Conservation (phyloP, 2,797 vertebrate genomes). For the Chaetophractus vellerosus region DNA sequence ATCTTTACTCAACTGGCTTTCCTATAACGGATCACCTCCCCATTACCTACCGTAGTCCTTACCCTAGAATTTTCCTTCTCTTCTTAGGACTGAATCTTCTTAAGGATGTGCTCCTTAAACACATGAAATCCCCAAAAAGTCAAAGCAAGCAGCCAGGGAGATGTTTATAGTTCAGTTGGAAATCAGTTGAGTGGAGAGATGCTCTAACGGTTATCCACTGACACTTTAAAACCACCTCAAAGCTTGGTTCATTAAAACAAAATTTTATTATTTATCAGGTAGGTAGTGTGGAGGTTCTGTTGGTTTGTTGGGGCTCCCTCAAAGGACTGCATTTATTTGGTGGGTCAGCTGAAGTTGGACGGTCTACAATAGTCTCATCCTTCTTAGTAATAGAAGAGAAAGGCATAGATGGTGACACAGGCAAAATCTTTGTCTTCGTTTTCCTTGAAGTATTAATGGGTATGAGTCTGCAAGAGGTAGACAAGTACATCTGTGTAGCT, state of each 20-base stretch:
- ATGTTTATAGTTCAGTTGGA: not conserved
- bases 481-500: not conserved
- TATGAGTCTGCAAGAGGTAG: not conserved
- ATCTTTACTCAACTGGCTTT: constrained; percentile 26
- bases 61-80: not conserved
- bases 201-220: not conserved
- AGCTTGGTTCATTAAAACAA: not conserved
- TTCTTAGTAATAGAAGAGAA: not conserved
- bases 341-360: not conserved
- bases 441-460: too few species aligned
- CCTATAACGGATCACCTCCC: not conserved
- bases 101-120: not conserved
- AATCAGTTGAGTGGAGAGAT: not conserved
- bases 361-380: not conserved
- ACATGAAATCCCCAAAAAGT: not conserved
- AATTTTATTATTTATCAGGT: not conserved
- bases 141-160: not conserved
- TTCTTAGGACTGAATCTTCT: not conserved
- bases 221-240: not conserved
- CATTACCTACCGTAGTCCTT: not conserved
- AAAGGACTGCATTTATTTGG: not conserved
- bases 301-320: not conserved
- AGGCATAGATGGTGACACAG: not conserved
- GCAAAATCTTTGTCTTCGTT: not conserved
- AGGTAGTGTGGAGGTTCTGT: not conserved